These are phyloP conservation scores for Ciona savignyi DNA, from an alignment of 23 tunicate species.

Conservation along the genomic window DNA sequence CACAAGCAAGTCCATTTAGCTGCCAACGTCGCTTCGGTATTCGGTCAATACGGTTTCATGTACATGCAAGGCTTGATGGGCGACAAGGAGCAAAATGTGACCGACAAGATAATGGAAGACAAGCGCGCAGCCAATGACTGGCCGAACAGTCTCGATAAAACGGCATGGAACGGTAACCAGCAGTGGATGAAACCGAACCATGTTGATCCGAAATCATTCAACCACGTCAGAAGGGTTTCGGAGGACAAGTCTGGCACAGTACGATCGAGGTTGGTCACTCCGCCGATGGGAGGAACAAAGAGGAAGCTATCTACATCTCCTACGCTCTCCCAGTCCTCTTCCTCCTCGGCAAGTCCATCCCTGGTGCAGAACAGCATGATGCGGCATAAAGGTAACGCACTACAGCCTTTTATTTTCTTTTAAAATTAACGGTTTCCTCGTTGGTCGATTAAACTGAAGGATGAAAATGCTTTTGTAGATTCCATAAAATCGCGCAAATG, in stretches of 20 bases:
- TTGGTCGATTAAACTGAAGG: too few relatives aligned
- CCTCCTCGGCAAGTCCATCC: slow-evolving; percentile 29
- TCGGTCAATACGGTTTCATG: slow-evolving; percentile 25
- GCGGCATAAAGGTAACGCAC: background rate
- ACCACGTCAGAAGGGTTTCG: background rate
- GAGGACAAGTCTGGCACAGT: slow-evolving; percentile 6
- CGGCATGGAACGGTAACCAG: background rate
- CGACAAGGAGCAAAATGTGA: background rate
- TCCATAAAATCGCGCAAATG: too few relatives aligned
- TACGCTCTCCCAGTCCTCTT: slow-evolving; percentile 16
- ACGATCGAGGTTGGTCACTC: slow-evolving; percentile 5
- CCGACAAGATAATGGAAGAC: background rate
- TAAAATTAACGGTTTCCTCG: too few relatives aligned
- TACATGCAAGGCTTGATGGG: slow-evolving; percentile 45
- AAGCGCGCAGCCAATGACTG: background rate
- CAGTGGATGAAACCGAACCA: background rate
- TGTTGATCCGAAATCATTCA: background rate
- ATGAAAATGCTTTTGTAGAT: too few relatives aligned
- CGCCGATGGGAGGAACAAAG: slow-evolving; percentile 18
- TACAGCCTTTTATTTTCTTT: too few relatives aligned
- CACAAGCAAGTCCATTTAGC: slow-evolving; percentile 40
- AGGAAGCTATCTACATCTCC: slow-evolving; percentile 46
- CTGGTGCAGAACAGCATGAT: background rate
- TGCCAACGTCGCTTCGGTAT: slow-evolving; percentile 39
- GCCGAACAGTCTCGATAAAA: background rate